Evolutionary conservation across 2,797 vertebrate species (phyloP).

Genomic region (Poeciliopsis gracilis): DNA sequence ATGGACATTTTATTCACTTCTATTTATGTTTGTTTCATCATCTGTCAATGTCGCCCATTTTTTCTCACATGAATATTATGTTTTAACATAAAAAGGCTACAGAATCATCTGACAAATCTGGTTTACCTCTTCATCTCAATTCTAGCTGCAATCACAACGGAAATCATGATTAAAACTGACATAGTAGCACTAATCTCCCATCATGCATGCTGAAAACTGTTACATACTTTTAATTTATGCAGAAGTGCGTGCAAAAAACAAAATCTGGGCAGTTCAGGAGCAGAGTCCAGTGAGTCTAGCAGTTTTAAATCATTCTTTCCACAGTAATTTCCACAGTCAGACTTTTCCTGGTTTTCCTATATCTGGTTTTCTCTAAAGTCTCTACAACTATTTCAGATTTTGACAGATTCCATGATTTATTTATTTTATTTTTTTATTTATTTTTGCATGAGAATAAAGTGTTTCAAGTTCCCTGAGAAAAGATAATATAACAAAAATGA

Average conservation of each 20-base stretch:
- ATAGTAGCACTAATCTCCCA: neutral
- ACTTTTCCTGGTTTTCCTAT: neutral
- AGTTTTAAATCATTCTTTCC: conserved; percentile 1
- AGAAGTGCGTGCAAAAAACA: conserved; percentile 4
- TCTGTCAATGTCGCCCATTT: conserved; percentile 34
- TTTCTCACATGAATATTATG: conserved; percentile 16
- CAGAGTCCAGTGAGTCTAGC: conserved; percentile 32
- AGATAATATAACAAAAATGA: neutral
- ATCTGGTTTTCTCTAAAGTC: neutral
- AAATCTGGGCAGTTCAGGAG: neutral
- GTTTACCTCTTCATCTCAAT: neutral
- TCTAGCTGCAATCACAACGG: conserved; percentile 3
- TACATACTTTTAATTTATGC: conserved; percentile 13
- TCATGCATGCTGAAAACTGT: conserved; percentile 1
- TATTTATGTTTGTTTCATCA: conserved; percentile 4
- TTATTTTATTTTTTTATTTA: neutral
- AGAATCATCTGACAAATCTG: conserved; percentile 15
- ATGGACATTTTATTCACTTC: neutral
- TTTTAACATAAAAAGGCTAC: conserved; percentile 23
- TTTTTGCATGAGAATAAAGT: neutral
- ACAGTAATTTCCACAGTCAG: neutral
- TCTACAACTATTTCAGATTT: neutral
- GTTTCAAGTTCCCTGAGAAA: neutral
- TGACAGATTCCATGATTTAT: neutral
- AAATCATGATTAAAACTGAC: neutral